A percentile compares a stretch with the other conserved stretches of the same genome.
phyloP scores from a whole-genome alignment of 2,797 vertebrate species.

The Poeciliopsis turneri region DNA sequence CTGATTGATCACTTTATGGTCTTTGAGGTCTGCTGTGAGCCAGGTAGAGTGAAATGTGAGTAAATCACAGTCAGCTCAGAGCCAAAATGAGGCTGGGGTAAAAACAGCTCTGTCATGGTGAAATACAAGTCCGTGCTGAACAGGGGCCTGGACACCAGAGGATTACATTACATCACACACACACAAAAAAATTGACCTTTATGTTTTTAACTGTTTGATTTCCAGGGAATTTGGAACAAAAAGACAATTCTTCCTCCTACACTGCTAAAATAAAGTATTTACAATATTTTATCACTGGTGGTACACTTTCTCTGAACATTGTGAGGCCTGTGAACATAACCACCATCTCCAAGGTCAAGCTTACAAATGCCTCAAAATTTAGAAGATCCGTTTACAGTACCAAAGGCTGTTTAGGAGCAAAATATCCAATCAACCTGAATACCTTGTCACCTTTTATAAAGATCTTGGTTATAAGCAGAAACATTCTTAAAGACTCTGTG shows the following conservation, averaged over 20 bases:
- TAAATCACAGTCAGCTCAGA: conserved; percentile 48
- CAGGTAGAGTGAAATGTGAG: conserved; percentile 35
- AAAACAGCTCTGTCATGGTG: conserved; percentile 38
- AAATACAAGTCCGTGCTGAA: conserved; percentile 40
- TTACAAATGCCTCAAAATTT: not conserved
- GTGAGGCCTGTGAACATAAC: not conserved
- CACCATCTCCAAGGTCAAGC: not conserved
- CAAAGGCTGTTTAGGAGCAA: not conserved
- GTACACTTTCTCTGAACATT: not conserved
- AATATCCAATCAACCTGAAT: not conserved
- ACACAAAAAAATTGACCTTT: not conserved
- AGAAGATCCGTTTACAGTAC: not conserved
- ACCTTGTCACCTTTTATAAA: not conserved
- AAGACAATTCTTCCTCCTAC: not conserved
- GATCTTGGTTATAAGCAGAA: not conserved
- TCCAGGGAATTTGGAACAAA: not conserved
- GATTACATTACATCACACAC: conserved; percentile 29
- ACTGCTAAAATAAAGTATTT: not conserved
- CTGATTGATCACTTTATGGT: conserved; percentile 37
- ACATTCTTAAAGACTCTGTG: not conserved
- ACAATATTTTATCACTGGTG: not conserved
- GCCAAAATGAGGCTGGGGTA: conserved; percentile 28
- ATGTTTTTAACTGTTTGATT: conserved; percentile 2
- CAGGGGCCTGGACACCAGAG: conserved; percentile 7
- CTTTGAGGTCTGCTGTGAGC: conserved; percentile 32